Evolutionary conservation across 2,888 invertebrate genomes (phyloP).

Genomic region (Limulus polyphemus): DNA sequence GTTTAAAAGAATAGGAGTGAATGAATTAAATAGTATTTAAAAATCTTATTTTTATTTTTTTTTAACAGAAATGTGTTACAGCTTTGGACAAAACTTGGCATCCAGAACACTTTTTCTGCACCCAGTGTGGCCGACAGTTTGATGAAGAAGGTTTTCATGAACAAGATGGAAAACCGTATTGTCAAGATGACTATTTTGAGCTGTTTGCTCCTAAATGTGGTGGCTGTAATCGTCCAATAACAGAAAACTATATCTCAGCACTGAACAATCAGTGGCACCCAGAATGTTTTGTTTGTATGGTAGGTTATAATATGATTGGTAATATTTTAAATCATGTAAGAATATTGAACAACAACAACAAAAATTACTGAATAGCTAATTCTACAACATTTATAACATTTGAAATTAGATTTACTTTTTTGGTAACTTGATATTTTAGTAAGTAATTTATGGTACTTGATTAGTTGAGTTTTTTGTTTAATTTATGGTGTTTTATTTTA

Average conservation of each 20-base stretch:
- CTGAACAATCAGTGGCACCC: conserved; percentile 95
- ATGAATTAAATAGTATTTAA: too few relatives aligned
- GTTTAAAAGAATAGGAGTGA: too few relatives aligned
- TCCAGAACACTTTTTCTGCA: conserved; percentile 97
- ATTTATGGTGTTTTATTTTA: too few relatives aligned
- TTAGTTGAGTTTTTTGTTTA: too few relatives aligned
- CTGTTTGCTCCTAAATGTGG: conserved; percentile 98
- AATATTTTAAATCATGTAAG: too few relatives aligned
- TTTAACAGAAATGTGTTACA: conserved; percentile 88
- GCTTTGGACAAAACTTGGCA: conserved; percentile 97
- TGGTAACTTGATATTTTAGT: too few relatives aligned
- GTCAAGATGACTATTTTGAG: conserved; percentile 88
- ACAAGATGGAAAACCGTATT: conserved; percentile 87
- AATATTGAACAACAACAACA: too few relatives aligned
- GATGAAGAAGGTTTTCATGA: conserved; percentile 98
- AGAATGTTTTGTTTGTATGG: conserved; percentile 97
- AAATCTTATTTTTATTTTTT: neutral
- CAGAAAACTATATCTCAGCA: conserved; percentile 96
- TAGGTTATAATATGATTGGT: conserved; percentile 44
- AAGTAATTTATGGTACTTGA: too few relatives aligned
- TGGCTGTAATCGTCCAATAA: conserved; percentile 86
- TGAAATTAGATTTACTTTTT: too few relatives aligned
- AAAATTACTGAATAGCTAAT: too few relatives aligned
- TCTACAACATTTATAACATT: too few relatives aligned
- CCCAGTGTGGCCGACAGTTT: conserved; percentile 91